Percentiles rank a stretch among this genome's conserved stretches.
Evolutionary conservation across 2,888 invertebrate genomes (phyloP).

Genomic region (Galerucella pusilla): DNA sequence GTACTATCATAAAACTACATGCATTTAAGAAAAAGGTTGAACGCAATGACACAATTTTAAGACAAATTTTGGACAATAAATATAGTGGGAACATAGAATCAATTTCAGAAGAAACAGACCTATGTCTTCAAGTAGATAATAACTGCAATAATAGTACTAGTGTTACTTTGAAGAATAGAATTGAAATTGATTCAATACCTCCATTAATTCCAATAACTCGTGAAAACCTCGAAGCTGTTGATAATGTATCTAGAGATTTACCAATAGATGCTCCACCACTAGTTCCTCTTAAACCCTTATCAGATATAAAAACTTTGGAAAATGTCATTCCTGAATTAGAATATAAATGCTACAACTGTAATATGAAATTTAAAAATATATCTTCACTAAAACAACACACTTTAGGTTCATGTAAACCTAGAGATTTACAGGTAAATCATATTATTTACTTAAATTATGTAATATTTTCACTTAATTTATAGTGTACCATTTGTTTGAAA

Average conservation of each 20-base stretch:
- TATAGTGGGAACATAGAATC: conserved; percentile 50
- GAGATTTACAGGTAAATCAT: conserved; percentile 17
- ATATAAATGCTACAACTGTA: conserved; percentile 55
- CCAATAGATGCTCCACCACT: conserved; percentile 59
- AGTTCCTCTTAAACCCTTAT: conserved; percentile 57
- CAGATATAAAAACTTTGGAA: conserved; percentile 12
- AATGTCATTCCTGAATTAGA: conserved; percentile 43
- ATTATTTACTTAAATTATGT: not conserved
- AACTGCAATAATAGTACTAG: conserved; percentile 29
- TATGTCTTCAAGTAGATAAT: not conserved
- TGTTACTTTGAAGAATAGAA: conserved; percentile 35
- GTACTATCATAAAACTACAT: conserved; percentile 61
- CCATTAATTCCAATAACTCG: conserved; percentile 57
- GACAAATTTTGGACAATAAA: conserved; percentile 51
- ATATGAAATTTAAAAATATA: conserved; percentile 55
- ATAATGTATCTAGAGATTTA: conserved; percentile 42
- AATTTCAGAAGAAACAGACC: conserved; percentile 54
- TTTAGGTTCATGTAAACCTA: conserved; percentile 52
- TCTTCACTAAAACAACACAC: conserved; percentile 56
- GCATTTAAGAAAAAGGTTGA: conserved; percentile 63
- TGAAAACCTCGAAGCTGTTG: conserved; percentile 31
- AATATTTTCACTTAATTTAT: conserved; percentile 40
- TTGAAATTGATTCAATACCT: conserved; percentile 53
- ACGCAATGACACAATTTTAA: conserved; percentile 59
- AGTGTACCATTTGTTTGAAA: conserved; percentile 61